Evolutionary conservation across 2,888 invertebrate genomes (phyloP).

Genomic region (Drosophila robusta): DNA sequence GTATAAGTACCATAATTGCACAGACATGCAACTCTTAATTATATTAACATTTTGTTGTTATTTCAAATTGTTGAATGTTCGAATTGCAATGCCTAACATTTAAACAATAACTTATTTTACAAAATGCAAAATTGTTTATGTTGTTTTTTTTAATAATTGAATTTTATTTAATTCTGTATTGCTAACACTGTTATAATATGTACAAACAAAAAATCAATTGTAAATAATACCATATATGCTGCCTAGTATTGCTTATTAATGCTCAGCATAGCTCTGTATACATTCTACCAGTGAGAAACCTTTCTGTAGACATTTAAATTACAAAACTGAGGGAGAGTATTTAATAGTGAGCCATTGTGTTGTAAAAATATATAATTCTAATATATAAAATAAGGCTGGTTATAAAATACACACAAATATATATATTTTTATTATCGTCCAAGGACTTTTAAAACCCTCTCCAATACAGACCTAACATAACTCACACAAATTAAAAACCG

Average conservation of each 20-base stretch:
- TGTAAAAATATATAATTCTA: neutral
- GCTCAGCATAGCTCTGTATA: slow-evolving; percentile 51
- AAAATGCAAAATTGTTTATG: slow-evolving; percentile 8
- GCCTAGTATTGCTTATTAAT: slow-evolving; percentile 70
- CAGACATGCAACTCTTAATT: slow-evolving; percentile 35
- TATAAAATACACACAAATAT: neutral
- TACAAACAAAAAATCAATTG: slow-evolving; percentile 35
- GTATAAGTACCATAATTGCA: slow-evolving; percentile 31
- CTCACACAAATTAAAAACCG: slow-evolving; percentile 54
- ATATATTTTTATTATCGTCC: slow-evolving; percentile 23
- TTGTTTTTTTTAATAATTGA: slow-evolving; percentile 9
- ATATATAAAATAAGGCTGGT: slow-evolving; percentile 9
- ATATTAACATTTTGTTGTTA: slow-evolving; percentile 53
- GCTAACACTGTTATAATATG: slow-evolving; percentile 15
- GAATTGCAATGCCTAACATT: slow-evolving; percentile 27
- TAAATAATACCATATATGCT: slow-evolving; percentile 56
- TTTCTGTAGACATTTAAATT: slow-evolving; percentile 1
- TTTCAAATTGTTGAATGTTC: slow-evolving; percentile 59
- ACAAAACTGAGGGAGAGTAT: neutral
- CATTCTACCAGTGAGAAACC: slow-evolving; percentile 10
- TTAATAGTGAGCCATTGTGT: neutral
- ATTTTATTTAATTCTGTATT: slow-evolving; percentile 17
- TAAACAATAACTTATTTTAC: slow-evolving; percentile 1
- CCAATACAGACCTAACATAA: slow-evolving; percentile 49
- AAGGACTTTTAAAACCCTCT: neutral